Base-by-base conservation (phyloP, 1,140 invertebrate species). In the Spodoptera litura region DNA sequence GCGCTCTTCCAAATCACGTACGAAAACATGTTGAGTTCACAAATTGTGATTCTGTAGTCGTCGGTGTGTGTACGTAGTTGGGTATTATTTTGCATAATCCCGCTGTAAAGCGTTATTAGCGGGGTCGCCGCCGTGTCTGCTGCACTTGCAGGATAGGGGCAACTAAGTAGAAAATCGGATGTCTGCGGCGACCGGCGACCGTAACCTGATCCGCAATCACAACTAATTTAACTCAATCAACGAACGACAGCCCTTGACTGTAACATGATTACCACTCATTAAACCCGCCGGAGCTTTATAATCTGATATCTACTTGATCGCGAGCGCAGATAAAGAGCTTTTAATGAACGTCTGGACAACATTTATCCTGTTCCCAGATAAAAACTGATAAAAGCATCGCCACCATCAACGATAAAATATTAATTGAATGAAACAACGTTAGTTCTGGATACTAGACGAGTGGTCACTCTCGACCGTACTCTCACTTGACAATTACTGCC, bases 151-250 rank as follows among this genome's bases (percentile, higher is more conserved):
- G 62, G 61, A 55, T 72, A 78, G 81, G 64, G 73, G 82, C 77
- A 81, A 64, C 81, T 72, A 78, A 79, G 82, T 71, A 78, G 70
- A 82, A 85, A 88, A 86, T 87, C 64, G 55, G 55, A 62, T 53
- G 73, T 62, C 58, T 75, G 73, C 59, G 56, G 66, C 78, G 77
- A 27, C 49, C 59, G 44, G 58, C 76, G 77, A 61, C 59, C 72
- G 90, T 86, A 91, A 92, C 85, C 74, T 81, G 88, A 91, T 88
- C 81, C 81, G 81, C 84, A 88, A 90, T 91, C 85, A 87, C 85
- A 82, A 85, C 85, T 88, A 86, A 90, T 89, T 88, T 88, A 83
- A 86, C 80, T 85, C 87, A 88, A 89, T 90, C 83, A 88, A 75
- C 66, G 83, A 78, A 79, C 84, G 85, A 86, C 86, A 71, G 82